phyloP scores from a whole-genome alignment of 2,888 invertebrate genomes.

The Melanophora roralis region DNA sequence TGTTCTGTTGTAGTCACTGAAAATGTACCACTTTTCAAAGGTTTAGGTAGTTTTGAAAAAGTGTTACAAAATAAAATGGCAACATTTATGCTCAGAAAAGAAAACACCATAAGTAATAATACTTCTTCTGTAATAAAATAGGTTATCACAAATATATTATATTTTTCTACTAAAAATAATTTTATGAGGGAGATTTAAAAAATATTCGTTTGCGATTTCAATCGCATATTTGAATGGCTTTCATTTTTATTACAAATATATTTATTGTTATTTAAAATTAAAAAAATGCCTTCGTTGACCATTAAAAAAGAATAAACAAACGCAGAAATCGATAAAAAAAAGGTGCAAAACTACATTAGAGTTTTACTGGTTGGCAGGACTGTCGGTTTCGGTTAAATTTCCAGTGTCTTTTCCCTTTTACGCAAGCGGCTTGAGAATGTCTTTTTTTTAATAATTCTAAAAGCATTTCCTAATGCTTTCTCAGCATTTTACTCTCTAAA shows the following conservation, averaged over 20 bases:
- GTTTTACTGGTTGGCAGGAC: not conserved
- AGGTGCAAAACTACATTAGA: not conserved
- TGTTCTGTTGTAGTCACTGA: too few species aligned
- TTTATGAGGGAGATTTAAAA: not conserved
- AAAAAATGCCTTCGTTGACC: not conserved
- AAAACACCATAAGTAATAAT: too few species aligned
- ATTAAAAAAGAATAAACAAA: not conserved
- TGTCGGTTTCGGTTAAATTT: not conserved
- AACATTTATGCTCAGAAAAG: too few species aligned
- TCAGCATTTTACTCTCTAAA: not conserved
- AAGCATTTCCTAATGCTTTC: not conserved
- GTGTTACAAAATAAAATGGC: too few species aligned
- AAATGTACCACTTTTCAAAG: too few species aligned
- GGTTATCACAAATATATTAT: not conserved
- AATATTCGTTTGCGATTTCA: not conserved
- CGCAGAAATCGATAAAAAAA: too few species aligned
- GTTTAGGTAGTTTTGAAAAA: too few species aligned
- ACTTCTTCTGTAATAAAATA: not conserved
- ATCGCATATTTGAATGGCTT: not conserved
- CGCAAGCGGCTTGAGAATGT: not conserved
- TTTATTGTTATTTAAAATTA: too few species aligned
- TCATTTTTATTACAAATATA: not conserved
- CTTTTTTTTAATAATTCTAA: not conserved
- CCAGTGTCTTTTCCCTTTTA: too few species aligned
- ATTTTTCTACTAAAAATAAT: not conserved